phyloP scores from a whole-genome alignment of 1,140 invertebrate species.

The Drosophila santomea region DNA sequence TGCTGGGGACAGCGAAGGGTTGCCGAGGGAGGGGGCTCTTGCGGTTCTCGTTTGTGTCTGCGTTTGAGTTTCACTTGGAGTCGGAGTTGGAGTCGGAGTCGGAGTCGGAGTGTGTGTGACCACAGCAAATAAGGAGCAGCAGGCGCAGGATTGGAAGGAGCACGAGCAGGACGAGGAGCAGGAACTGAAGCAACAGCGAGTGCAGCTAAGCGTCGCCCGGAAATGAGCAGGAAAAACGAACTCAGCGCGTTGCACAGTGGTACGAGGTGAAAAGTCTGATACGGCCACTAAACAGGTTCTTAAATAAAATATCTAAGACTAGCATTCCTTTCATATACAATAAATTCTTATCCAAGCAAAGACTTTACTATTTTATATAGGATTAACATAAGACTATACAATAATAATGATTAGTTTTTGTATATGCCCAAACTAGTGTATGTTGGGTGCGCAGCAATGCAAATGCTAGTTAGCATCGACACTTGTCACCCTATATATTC shows the following conservation, averaged over 20 bases:
- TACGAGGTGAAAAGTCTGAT: background rate
- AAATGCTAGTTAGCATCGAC: constrained; percentile 19
- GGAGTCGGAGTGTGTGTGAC: constrained; percentile 35
- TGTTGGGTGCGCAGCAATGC: background rate
- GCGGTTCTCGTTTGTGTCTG: constrained; percentile 19
- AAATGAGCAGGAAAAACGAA: constrained; percentile 65
- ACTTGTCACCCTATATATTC: constrained; percentile 34
- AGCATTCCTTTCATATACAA: background rate
- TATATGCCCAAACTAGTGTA: background rate
- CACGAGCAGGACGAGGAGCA: background rate
- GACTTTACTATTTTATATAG: no score
- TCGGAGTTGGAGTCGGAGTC: background rate
- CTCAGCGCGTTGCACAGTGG: constrained; percentile 28
- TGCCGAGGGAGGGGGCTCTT: background rate
- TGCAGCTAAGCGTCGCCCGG: constrained; percentile 65
- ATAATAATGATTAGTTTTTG: background rate
- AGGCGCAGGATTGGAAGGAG: constrained; percentile 2
- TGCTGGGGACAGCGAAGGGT: constrained; percentile 49
- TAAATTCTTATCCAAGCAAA: no score
- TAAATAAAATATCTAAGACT: background rate
- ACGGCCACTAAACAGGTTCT: background rate
- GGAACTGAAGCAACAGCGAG: constrained; percentile 8
- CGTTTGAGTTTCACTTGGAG: constrained; percentile 32
- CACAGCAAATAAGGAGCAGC: constrained; percentile 40
- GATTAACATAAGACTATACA: background rate